phyloP scores from a whole-genome alignment of 1,140 invertebrate genomes.

The Drosophila miranda region DNA sequence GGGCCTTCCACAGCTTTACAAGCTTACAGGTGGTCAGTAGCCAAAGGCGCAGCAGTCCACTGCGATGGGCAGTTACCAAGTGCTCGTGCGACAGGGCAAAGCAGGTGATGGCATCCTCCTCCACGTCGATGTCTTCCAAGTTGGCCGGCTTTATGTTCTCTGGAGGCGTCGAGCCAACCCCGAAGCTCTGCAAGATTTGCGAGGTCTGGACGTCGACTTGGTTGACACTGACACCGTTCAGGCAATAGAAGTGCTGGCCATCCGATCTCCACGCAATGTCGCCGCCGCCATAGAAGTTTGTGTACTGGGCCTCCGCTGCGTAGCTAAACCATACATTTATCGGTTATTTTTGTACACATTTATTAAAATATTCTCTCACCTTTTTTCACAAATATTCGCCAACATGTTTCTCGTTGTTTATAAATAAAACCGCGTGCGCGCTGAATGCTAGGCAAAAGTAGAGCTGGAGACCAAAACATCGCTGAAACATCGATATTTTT shows the following conservation, averaged over 20 bases:
- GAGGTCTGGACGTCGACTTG: constrained; percentile 86
- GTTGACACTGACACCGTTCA: constrained; percentile 87
- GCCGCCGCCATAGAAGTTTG: constrained; percentile 93
- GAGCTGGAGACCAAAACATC: too few relatives aligned
- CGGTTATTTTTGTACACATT: not conserved
- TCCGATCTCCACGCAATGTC: constrained; percentile 90
- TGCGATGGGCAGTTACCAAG: constrained; percentile 91
- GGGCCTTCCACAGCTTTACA: constrained; percentile 89
- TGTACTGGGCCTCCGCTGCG: constrained; percentile 89
- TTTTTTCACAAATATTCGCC: constrained; percentile 64
- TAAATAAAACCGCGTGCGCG: constrained; percentile 53
- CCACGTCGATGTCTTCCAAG: constrained; percentile 83
- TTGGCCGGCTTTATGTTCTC: constrained; percentile 24
- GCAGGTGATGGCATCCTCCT: constrained; percentile 89
- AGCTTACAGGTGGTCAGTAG: constrained; percentile 85
- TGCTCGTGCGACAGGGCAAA: constrained; percentile 87
- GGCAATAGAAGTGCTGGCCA: constrained; percentile 89
- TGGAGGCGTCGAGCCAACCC: constrained; percentile 38
- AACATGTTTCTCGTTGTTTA: constrained; percentile 60
- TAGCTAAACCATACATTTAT: constrained; percentile 84
- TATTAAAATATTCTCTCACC: constrained; percentile 26
- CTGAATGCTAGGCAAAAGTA: not conserved
- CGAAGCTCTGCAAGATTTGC: constrained; percentile 75
- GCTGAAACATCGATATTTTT: too few relatives aligned
- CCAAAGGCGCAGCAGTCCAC: constrained; percentile 93